phyloP scores from a whole-genome alignment of 2,888 invertebrate genomes.

The Helleia helle region DNA sequence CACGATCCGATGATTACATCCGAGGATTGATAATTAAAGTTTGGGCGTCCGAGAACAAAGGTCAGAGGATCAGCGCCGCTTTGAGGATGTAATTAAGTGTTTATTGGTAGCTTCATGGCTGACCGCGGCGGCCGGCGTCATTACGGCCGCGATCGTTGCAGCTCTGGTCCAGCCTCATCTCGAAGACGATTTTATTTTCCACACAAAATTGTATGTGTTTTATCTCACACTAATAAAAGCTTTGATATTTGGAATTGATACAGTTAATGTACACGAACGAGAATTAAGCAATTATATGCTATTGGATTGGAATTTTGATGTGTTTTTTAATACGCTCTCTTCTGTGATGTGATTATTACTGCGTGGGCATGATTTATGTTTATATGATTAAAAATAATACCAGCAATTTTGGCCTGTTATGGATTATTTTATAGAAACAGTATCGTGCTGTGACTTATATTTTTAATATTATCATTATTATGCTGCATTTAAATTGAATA shows the following conservation, averaged over 20 bases:
- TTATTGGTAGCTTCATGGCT: constrained; percentile 17
- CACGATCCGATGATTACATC: constrained; percentile 66
- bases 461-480: background rate
- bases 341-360: background rate
- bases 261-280: too few species aligned
- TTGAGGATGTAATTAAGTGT: constrained; percentile 18
- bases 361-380: constrained; percentile 7
- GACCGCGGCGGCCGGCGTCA: constrained; percentile 11
- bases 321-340: background rate
- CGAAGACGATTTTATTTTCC: constrained; percentile 1
- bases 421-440: constrained; percentile 1
- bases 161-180: background rate
- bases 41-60: constrained; percentile 54
- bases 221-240: background rate
- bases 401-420: background rate
- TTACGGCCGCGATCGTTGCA: constrained; percentile 8
- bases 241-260: background rate
- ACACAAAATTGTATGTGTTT: background rate
- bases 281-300: background rate
- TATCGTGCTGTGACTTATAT: constrained; percentile 6
- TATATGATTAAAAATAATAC: background rate
- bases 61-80: constrained; percentile 28
- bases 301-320: background rate
- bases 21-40: constrained; percentile 62
- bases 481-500: too few species aligned